Evolutionary conservation across 1,140 invertebrate genomes (phyloP).

Genomic region (Limonius californicus): DNA sequence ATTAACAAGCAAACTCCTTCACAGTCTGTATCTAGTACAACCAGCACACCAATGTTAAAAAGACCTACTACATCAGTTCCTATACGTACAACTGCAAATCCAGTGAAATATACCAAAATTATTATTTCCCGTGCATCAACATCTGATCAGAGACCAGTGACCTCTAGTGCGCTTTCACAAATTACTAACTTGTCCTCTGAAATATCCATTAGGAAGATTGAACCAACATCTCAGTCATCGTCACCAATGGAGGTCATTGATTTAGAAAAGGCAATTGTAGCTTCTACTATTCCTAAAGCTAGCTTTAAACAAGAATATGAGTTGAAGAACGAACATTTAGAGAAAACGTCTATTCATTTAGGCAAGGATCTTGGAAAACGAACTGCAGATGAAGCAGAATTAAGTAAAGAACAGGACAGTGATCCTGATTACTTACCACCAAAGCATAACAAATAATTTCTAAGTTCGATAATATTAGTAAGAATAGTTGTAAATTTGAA

Average conservation of each 20-base stretch:
- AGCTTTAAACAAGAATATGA: neutral
- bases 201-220: constrained; percentile 25
- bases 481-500: too few species aligned
- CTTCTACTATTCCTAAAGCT: neutral
- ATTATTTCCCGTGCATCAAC: constrained; percentile 32
- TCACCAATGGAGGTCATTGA: constrained; percentile 26
- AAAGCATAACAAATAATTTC: too few species aligned
- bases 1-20: constrained; percentile 39
- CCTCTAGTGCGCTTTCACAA: constrained; percentile 7
- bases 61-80: constrained; percentile 27
- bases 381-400: neutral
- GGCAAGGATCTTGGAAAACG: neutral
- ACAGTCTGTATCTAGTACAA: constrained; percentile 31
- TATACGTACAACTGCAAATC: constrained; percentile 26
- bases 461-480: too few species aligned
- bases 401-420: constrained; percentile 23
- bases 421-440: constrained; percentile 36
- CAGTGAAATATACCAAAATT: constrained; percentile 53
- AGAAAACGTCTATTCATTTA: neutral
- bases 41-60: constrained; percentile 19
- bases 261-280: constrained; percentile 32
- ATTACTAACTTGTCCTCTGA: constrained; percentile 24
- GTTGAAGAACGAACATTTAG: constrained; percentile 4
- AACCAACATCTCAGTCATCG: neutral
- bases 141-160: neutral